Evolutionary conservation across 2,888 invertebrate species (phyloP).

Genomic region (Drosophila formosana): DNA sequence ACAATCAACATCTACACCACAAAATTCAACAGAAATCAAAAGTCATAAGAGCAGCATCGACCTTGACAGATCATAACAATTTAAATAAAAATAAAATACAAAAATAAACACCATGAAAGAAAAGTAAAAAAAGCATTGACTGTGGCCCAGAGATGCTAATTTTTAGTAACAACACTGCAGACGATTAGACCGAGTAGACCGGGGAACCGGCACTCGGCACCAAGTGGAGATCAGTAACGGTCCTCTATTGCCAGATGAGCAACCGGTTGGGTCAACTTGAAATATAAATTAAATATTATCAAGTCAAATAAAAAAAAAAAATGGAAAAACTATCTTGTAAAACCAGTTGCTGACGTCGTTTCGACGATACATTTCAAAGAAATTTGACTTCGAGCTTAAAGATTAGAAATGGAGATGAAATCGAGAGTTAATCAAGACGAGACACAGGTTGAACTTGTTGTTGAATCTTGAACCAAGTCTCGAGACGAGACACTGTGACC

Average conservation of each 20-base stretch:
- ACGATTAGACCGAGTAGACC: constrained; percentile 21
- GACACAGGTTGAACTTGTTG: too few species aligned
- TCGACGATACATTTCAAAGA: constrained; percentile 49
- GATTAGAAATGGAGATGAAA: constrained; percentile 77
- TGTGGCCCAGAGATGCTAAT: constrained; percentile 72
- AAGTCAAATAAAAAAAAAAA: constrained; percentile 35
- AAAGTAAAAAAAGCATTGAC: constrained; percentile 44
- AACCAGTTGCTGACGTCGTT: constrained; percentile 73
- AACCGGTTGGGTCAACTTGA: constrained; percentile 61
- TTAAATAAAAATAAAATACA: constrained; percentile 15
- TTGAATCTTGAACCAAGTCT: too few species aligned
- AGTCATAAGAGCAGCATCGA: constrained; percentile 49
- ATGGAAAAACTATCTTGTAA: constrained; percentile 42
- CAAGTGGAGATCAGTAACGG: constrained; percentile 46
- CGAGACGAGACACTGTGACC: constrained; percentile 16
- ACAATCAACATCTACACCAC: constrained; percentile 38
- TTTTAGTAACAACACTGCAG: constrained; percentile 65
- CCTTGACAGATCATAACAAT: constrained; percentile 66
- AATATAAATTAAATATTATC: constrained; percentile 59
- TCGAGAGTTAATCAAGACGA: constrained; percentile 57
- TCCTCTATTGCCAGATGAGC: constrained; percentile 36
- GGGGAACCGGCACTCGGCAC: constrained; percentile 38
- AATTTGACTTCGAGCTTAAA: constrained; percentile 38
- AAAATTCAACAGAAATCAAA: constrained; percentile 43
- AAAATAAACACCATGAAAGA: constrained; percentile 55